Conservation (phyloP, 2,888 invertebrate genomes). For the Nezara viridula region DNA sequence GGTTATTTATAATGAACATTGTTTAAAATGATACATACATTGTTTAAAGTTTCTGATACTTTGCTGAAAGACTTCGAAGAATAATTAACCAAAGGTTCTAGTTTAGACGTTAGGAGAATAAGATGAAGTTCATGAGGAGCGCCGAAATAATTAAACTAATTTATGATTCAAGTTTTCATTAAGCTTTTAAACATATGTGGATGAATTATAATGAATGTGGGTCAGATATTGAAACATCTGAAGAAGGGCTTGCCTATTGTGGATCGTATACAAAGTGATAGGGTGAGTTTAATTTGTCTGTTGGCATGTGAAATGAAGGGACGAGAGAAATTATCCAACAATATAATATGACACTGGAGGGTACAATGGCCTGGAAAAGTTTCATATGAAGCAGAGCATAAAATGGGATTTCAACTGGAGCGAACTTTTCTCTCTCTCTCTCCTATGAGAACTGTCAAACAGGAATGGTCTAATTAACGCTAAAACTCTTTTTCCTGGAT, state of each 20-base stretch:
- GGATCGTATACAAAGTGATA: not conserved
- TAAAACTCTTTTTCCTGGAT: not conserved
- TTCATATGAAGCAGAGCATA: conserved; percentile 46
- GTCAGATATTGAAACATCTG: not conserved
- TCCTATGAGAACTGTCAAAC: conserved; percentile 13
- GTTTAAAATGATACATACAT: too few species aligned
- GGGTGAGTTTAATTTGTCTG: conserved; percentile 12
- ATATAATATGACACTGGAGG: conserved; percentile 36
- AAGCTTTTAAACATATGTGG: not conserved
- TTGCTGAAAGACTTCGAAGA: too few species aligned
- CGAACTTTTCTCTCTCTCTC: conserved; percentile 1
- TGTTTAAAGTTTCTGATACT: too few species aligned
- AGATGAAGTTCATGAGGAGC: too few species aligned
- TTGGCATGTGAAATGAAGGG: conserved; percentile 40
- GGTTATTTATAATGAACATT: too few species aligned
- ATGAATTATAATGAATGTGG: not conserved
- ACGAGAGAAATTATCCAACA: conserved; percentile 45
- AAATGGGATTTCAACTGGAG: not conserved
- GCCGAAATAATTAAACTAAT: too few species aligned
- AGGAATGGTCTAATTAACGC: conserved; percentile 18
- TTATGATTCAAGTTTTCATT: too few species aligned
- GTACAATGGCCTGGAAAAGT: conserved; percentile 32
- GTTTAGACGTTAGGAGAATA: too few species aligned
- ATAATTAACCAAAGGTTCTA: too few species aligned
- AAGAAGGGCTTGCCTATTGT: not conserved